phyloP scores from a whole-genome alignment of 2,888 invertebrate species.

The Agrotis clavis region DNA sequence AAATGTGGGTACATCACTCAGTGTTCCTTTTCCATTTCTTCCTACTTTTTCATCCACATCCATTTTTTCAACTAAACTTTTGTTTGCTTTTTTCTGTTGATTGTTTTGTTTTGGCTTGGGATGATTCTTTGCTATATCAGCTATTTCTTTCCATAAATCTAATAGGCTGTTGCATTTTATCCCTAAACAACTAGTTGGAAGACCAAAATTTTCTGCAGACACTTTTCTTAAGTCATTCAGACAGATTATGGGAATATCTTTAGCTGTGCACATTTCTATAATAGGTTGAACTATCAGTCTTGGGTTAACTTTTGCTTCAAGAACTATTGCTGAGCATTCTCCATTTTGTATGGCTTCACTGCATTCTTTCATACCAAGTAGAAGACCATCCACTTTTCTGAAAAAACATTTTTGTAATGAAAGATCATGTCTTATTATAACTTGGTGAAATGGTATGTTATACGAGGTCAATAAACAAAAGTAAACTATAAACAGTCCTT shows the following conservation, averaged over 20 bases:
- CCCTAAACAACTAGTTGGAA: constrained; percentile 85
- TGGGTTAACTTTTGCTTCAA: constrained; percentile 85
- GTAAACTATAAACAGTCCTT: constrained; percentile 40
- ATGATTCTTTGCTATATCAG: constrained; percentile 71
- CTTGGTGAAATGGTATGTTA: too few relatives aligned
- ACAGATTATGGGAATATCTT: constrained; percentile 81
- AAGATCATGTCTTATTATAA: neutral
- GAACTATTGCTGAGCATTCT: constrained; percentile 80
- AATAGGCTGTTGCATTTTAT: constrained; percentile 72
- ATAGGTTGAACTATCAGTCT: constrained; percentile 83
- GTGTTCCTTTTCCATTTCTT: constrained; percentile 4
- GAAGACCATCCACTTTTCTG: constrained; percentile 82
- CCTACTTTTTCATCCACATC: constrained; percentile 33
- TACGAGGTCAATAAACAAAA: too few relatives aligned
- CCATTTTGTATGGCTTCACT: constrained; percentile 69
- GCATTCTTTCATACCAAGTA: constrained; percentile 85
- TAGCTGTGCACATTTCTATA: constrained; percentile 76
- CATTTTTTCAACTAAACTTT: constrained; percentile 46
- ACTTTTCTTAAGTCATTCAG: constrained; percentile 78
- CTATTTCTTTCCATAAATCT: constrained; percentile 71
- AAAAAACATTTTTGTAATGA: constrained; percentile 54
- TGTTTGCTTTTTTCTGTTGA: constrained; percentile 29
- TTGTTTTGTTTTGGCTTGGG: constrained; percentile 44
- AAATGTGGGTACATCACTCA: constrained; percentile 43
- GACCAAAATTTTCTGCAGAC: constrained; percentile 78